Evolutionary conservation across 2,797 vertebrate genomes (phyloP).

Genomic region (Pogoniulus pusillus): DNA sequence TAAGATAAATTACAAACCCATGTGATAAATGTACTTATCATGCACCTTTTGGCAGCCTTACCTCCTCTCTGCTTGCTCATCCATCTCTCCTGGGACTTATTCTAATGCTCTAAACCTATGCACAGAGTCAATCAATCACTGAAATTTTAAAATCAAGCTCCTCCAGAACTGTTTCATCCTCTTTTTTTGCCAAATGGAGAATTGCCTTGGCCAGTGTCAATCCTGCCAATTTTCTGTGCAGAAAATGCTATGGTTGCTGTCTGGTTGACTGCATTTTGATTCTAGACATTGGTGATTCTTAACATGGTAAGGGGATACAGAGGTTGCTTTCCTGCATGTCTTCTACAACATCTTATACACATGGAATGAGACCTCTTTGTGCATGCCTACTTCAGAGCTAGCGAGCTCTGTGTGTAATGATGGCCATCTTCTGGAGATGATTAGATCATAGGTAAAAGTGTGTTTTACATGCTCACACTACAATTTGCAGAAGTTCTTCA

Average conservation of each 20-base stretch:
- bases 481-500: not conserved
- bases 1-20: conserved; percentile 48
- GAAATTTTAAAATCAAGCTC: conserved; percentile 32
- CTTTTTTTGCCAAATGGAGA: not conserved
- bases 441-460: not conserved
- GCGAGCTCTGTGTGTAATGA: not conserved
- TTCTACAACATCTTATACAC: not conserved
- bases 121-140: conserved; percentile 39
- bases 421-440: not conserved
- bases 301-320: not conserved
- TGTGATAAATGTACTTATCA: conserved; percentile 64
- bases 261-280: not conserved
- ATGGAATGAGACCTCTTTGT: not conserved
- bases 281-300: not conserved
- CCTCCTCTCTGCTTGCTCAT: conserved; percentile 49
- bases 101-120: conserved; percentile 10
- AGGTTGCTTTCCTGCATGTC: not conserved
- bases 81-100: conserved; percentile 43
- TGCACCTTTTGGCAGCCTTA: conserved; percentile 56
- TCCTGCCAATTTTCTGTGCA: not conserved
- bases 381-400: not conserved
- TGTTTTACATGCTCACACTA: not conserved
- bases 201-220: not conserved
- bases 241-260: not conserved
- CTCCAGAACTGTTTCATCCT: not conserved